Base-by-base conservation (phyloP, 2,888 invertebrate genomes). In the Resseliella maxima region DNA sequence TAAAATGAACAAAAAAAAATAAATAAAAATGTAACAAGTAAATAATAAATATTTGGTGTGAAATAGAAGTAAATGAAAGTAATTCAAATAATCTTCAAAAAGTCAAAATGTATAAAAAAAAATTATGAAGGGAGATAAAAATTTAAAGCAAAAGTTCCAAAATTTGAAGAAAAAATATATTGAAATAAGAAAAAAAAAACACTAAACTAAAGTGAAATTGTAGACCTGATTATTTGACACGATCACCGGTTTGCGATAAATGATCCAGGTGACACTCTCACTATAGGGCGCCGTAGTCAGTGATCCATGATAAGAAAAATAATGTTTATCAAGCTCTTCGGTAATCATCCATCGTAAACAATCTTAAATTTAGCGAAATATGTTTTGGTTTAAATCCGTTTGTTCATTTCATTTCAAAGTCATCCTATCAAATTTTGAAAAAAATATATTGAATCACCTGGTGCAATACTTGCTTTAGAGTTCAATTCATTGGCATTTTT, bases 251-350 rank as follows among this genome's bases (percentile, higher is more conserved):
- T 93, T 94, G 86, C 94, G 93, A 88, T 94, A 94, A 87, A 95
- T 93, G 87, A 95, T 95, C 95, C 95, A 95, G 3, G 94, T 94
- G 85, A 95, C 95, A 88, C 94, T 94, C 89, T 95, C 95, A 83
- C 93, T 93, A 89, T 94, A 95, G 0, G 95, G 95, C 86, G 94
- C 94, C 3, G 95, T 95, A 1, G 95, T 95, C 87, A 95, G 89
- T 0, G 95, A 95, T 5, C 95, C 95, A 89, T 94, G 94, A 89
- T 95, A 95, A 0, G 95, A 94, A 86, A 94, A 94, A 89, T 95
- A 95, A 88, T 93, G 94, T 88, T 94, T 94, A 88, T 93, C 93
- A 86, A 94, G 91, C 88, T 94, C 94, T 88, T 93, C n/a, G n/a
- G n/a, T n/a, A n/a, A n/a, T n/a, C 90, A 95, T 94, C 94, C 95